These are phyloP conservation scores for Acanthosepion pharaonis DNA, from an alignment of 2,888 invertebrate species.

Conservation along the genomic window DNA sequence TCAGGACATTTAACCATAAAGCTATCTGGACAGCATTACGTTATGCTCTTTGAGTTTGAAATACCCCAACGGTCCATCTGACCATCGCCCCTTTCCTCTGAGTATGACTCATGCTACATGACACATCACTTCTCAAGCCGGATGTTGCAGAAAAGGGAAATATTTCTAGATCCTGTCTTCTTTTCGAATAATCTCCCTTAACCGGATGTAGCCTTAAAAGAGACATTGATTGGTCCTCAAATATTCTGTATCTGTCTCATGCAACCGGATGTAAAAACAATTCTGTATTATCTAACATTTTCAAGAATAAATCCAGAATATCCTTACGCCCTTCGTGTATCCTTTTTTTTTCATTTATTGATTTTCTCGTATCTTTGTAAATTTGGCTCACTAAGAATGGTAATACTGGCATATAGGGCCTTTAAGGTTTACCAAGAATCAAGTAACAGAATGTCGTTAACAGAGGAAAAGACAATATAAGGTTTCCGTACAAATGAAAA, in stretches of 20 bases:
- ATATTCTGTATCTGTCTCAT: not conserved
- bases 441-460: not conserved
- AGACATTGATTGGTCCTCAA: not conserved
- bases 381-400: not conserved
- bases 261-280: not conserved
- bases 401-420: not conserved
- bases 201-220: not conserved
- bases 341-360: not conserved
- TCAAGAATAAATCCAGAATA: not conserved
- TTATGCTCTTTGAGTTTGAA: not conserved
- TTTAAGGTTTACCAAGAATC: not conserved
- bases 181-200: not conserved
- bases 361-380: not conserved
- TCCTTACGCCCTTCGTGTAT: not conserved
- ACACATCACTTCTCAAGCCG: not conserved
- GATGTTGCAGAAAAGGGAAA: not conserved
- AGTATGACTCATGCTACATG: not conserved
- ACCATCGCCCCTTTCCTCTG: not conserved
- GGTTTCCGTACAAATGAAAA: too few species aligned
- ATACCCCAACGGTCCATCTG: not conserved
- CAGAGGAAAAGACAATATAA: not conserved
- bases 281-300: not conserved
- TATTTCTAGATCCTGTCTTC: not conserved
- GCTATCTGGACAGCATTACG: not conserved
- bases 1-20: not conserved